Base-by-base conservation (phyloP, 2,797 vertebrate species). In the Channa striata region DNA sequence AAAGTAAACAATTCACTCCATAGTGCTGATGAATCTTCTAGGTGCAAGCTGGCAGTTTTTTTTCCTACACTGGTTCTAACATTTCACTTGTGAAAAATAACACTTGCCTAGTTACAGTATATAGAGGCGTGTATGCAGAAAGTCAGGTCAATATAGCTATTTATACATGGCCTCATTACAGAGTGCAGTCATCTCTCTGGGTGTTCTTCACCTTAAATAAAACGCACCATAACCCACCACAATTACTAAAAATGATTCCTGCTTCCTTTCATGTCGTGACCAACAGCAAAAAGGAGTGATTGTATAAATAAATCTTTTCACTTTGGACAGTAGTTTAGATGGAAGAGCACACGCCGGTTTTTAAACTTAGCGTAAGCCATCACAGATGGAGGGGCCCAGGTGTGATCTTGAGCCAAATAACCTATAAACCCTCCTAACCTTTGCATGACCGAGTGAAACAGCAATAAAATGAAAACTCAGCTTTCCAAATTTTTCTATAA, bases 91-190 rank as follows among this genome's bases (percentile, higher is more conserved):
- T 85, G 87, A 94, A 90, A 89, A 90, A 77, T 68, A 87, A 83
- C 65, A 60, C 78, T 74, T 86, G 72, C 85, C 74, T 62, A 78
- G 75, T 86, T 88, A 30, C 25, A 30, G 25, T 30, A 78, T 85
- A 90, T 80, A 80, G 53, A 74, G 78, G 73, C 43, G 63, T 66
- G 87, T 78, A 84, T 90, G 89, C 87, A 69, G 68, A 93, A 87
- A 92, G 86, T 72, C 91, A 81, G 93, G 90, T 87, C 87, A 91
- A 82, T 90, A 89, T 64, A 54, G 88, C 87, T 94, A 94, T 80
- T 88, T 84, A 95, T 90, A 86, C 74, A 85, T 40, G 80, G 83
- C 81, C 88, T 91, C 91, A 87, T 94, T 94, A 91, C 83, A 86
- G 62, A 67, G 75, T 13, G 48, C 73, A 89, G 89, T 91, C 88